A percentile compares a stretch with the other conserved stretches of the same genome.
Conservation (phyloP, 2,888 invertebrate genomes). For the Ochropleura plecta region DNA sequence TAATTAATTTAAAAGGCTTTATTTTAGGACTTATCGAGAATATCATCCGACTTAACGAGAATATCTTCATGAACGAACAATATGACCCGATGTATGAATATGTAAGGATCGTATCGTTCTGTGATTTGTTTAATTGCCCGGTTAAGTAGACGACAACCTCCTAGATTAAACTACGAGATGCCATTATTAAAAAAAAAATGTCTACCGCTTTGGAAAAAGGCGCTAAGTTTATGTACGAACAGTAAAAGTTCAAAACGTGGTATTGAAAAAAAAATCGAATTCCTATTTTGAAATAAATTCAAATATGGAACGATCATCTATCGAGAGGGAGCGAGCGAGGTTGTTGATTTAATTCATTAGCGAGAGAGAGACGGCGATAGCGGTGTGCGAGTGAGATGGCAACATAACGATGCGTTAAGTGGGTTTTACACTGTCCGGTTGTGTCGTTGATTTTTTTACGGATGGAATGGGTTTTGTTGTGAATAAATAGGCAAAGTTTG, state of each 20-base stretch:
- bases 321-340: constrained; percentile 88
- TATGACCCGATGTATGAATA: too few relatives aligned
- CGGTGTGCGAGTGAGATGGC: constrained; percentile 71
- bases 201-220: too few relatives aligned
- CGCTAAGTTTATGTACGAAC: neutral
- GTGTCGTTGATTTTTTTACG: constrained; percentile 30
- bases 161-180: too few relatives aligned
- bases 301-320: constrained; percentile 83
- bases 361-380: constrained; percentile 78
- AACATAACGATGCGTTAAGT: constrained; percentile 54
- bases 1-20: too few relatives aligned
- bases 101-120: too few relatives aligned
- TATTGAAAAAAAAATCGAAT: constrained; percentile 73
- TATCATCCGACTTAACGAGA: too few relatives aligned
- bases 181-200: too few relatives aligned
- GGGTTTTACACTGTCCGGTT: constrained; percentile 47
- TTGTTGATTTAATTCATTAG: constrained; percentile 91
- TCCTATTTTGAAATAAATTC: constrained; percentile 84
- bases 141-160: too few relatives aligned
- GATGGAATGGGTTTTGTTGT: neutral
- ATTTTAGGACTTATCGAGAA: too few relatives aligned
- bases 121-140: neutral
- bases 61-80: too few relatives aligned
- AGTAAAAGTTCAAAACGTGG: constrained; percentile 20
- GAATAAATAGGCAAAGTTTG: too few relatives aligned